Percentiles rank a stretch among this genome's conserved stretches.
Evolutionary conservation across 2,888 invertebrate genomes (phyloP).

Genomic region (Rhopalosiphum nymphaeae): DNA sequence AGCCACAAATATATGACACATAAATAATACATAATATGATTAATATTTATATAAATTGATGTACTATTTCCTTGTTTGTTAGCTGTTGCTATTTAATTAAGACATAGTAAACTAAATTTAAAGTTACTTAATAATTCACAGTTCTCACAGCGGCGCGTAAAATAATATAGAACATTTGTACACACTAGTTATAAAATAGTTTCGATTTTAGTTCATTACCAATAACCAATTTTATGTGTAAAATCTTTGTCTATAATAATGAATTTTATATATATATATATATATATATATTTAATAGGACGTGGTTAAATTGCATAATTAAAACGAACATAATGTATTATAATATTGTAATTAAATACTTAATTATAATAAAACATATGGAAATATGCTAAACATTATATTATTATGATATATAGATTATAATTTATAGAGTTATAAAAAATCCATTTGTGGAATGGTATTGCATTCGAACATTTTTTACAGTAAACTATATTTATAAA

Average conservation of each 20-base stretch:
- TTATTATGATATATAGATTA: neutral
- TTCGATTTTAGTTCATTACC: neutral
- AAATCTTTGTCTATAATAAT: neutral
- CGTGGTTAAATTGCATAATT: neutral
- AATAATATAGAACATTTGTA: neutral
- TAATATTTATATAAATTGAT: neutral
- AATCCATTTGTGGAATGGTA: neutral
- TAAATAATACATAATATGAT: neutral
- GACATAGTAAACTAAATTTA: constrained; percentile 15
- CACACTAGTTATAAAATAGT: neutral
- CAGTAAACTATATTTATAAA: neutral
- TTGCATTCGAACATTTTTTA: neutral
- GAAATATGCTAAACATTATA: neutral
- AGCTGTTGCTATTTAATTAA: neutral
- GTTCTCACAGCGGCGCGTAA: neutral
- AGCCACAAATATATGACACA: neutral
- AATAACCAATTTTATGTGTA: neutral
- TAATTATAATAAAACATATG: neutral
- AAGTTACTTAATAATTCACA: neutral
- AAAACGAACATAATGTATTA: neutral
- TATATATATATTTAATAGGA: neutral
- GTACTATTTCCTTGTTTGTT: neutral
- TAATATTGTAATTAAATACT: neutral
- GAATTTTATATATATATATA: neutral
- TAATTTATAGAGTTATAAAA: constrained; percentile 1